Evolutionary conservation across 1,140 invertebrate species (phyloP).

Genomic region (Cotesia vestalis): DNA sequence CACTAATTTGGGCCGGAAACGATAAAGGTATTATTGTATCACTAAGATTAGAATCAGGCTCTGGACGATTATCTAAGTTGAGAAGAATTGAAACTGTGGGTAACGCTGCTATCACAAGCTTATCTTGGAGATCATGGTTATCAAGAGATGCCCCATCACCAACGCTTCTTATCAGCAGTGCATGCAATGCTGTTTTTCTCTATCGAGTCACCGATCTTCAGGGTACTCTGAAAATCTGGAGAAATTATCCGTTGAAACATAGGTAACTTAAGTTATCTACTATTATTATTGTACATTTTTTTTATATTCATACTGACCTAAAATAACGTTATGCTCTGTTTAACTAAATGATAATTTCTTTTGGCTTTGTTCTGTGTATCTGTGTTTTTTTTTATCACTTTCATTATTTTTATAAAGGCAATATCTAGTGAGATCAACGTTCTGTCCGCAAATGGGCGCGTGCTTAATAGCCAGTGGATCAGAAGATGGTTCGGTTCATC

Average conservation of each 20-base stretch:
- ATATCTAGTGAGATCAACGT: conserved; percentile 76
- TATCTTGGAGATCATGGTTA: conserved; percentile 84
- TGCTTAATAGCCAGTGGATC: conserved; percentile 78
- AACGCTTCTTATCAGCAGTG: conserved; percentile 80
- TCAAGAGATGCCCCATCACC: conserved; percentile 80
- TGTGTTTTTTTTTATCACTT: conserved; percentile 21
- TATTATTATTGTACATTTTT: no score
- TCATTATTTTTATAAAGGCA: conserved; percentile 46
- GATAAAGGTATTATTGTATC: conserved; percentile 72
- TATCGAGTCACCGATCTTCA: conserved; percentile 59
- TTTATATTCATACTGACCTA: conserved; percentile 24
- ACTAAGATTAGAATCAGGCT: conserved; percentile 70
- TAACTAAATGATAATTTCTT: conserved; percentile 15
- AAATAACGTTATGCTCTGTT: conserved; percentile 6
- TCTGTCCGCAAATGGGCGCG: conserved; percentile 75
- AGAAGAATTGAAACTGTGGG: conserved; percentile 70
- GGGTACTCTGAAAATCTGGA: conserved; percentile 55
- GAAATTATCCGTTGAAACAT: conserved; percentile 67
- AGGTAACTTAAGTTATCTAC: conserved; percentile 45
- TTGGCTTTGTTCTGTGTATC: conserved; percentile 12
- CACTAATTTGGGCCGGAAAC: conserved; percentile 83
- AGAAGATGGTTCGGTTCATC: conserved; percentile 87
- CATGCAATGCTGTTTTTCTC: conserved; percentile 78
- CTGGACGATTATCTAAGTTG: conserved; percentile 78
- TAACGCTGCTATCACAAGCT: conserved; percentile 75